Evolutionary conservation across 1,140 invertebrate genomes (phyloP).

Genomic region (Globodera ellingtonae): DNA sequence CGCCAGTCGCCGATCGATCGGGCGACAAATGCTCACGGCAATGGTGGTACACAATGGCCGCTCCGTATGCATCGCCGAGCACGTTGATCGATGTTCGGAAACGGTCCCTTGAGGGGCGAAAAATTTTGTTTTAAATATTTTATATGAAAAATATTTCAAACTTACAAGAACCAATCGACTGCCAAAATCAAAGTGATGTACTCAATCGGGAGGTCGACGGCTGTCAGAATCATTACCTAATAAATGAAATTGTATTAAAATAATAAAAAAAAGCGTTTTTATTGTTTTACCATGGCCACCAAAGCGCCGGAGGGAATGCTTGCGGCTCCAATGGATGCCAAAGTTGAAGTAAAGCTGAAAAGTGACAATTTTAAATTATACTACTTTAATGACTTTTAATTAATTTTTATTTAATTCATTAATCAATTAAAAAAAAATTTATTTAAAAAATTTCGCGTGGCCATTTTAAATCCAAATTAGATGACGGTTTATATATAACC

Average conservation of each 20-base stretch:
- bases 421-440: no score
- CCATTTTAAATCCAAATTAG: no score
- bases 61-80: constrained; percentile 88
- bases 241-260: neutral
- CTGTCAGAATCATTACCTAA: constrained; percentile 82
- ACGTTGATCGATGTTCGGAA: constrained; percentile 95
- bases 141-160: neutral
- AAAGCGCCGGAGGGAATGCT: constrained; percentile 85
- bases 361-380: neutral
- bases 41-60: constrained; percentile 79
- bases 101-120: constrained; percentile 71
- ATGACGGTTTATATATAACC: no score
- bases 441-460: no score
- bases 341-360: constrained; percentile 83
- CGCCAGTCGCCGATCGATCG: neutral
- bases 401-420: no score
- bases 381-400: no score
- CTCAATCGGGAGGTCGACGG: constrained; percentile 85
- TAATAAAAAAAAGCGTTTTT: neutral
- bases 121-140: constrained; percentile 10
- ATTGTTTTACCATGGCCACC: constrained; percentile 81
- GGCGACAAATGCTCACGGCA: constrained; percentile 22
- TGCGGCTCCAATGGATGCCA: constrained; percentile 93
- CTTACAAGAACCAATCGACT: constrained; percentile 87
- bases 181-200: constrained; percentile 88